Conservation (phyloP, 2,113 vertebrate genomes). For the Nesoenas mayeri region DNA sequence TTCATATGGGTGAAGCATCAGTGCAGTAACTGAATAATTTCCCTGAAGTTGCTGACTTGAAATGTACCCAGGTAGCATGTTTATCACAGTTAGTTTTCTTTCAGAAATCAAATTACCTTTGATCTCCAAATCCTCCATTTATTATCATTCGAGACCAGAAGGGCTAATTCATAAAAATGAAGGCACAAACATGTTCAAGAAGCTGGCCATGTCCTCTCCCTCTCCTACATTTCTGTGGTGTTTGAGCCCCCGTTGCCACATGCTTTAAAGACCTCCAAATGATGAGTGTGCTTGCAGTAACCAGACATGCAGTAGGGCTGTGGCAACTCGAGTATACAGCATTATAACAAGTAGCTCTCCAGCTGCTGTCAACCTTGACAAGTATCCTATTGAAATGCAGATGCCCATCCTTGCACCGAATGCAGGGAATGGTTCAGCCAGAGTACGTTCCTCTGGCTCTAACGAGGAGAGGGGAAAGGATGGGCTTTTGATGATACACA, state of each 20-base stretch:
- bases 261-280: not conserved
- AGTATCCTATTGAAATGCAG: slow-evolving; percentile 19
- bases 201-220: not conserved
- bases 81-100: not conserved
- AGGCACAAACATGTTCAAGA: not conserved
- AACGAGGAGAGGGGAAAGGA: slow-evolving; percentile 18
- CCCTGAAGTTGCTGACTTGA: not conserved
- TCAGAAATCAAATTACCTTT: slow-evolving; percentile 25
- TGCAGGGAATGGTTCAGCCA: not conserved
- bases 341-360: not conserved
- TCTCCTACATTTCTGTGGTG: not conserved
- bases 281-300: not conserved
- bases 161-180: not conserved
- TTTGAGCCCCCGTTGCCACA: not conserved
- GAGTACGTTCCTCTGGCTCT: not conserved
- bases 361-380: slow-evolving; percentile 27
- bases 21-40: not conserved
- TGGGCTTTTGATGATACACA: not conserved
- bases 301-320: not conserved
- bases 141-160: not conserved
- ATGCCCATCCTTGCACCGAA: not conserved
- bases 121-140: not conserved
- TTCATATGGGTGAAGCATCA: not conserved
- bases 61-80: not conserved
- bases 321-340: not conserved